Conservation (phyloP, 2,888 invertebrate species). For the Minunthozetes semirufus region DNA sequence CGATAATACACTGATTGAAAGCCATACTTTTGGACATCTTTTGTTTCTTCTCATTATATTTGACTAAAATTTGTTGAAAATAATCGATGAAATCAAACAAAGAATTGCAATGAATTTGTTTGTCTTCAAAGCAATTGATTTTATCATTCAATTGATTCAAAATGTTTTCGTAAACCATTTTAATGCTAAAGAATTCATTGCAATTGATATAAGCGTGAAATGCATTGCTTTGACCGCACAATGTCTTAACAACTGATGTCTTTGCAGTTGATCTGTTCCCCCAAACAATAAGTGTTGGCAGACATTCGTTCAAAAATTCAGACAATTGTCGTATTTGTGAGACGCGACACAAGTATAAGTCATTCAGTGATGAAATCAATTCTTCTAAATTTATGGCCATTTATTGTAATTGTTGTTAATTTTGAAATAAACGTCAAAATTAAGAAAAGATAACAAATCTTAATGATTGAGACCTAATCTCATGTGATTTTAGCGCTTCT, state of each 20-base stretch:
- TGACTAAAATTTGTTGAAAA: not conserved
- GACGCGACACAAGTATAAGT: not conserved
- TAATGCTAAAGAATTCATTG: not conserved
- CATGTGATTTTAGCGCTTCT: too few relatives aligned
- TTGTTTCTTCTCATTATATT: not conserved
- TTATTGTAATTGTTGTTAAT: too few relatives aligned
- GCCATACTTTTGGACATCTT: not conserved
- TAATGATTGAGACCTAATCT: too few relatives aligned
- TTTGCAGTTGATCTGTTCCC: not conserved
- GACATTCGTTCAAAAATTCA: not conserved
- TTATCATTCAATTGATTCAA: not conserved
- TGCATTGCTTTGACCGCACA: not conserved
- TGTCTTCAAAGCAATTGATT: not conserved
- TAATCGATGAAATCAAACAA: not conserved
- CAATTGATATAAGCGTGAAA: not conserved
- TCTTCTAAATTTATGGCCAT: too few relatives aligned
- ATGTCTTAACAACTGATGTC: not conserved
- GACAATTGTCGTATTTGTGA: not conserved
- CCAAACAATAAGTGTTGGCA: not conserved
- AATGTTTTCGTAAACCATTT: conserved; percentile 2
- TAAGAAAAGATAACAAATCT: too few relatives aligned
- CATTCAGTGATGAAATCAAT: not conserved
- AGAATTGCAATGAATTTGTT: not conserved
- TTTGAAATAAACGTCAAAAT: too few relatives aligned
- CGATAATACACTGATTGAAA: not conserved